A percentile compares a stretch with the other conserved stretches of the same genome.
Evolutionary conservation across 2,113 vertebrate genomes (phyloP).

Genomic region (Sminthopsis crassicaudata): DNA sequence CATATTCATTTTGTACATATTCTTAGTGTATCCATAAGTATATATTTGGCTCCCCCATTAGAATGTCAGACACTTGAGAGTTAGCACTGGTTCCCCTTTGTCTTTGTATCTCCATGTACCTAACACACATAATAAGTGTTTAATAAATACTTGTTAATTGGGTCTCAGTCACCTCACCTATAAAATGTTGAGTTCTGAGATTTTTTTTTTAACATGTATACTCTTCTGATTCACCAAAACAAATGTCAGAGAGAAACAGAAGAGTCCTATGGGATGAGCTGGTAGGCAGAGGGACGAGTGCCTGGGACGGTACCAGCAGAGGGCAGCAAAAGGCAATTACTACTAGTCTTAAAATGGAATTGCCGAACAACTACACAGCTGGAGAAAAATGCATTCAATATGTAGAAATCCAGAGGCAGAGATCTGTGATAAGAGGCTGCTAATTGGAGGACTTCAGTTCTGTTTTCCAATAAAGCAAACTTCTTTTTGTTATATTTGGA

Average conservation of each 20-base stretch:
- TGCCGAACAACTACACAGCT: neutral
- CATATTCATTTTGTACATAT: neutral
- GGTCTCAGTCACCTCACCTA: neutral
- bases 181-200: neutral
- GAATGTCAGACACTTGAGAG: neutral
- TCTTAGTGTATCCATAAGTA: neutral
- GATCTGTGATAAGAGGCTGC: neutral
- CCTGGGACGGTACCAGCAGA: neutral
- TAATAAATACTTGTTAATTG: neutral
- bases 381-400: neutral
- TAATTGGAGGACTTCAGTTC: neutral
- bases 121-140: neutral
- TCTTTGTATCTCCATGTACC: neutral
- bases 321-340: neutral
- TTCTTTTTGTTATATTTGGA: neutral
- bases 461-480: neutral
- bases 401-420: neutral
- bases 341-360: neutral
- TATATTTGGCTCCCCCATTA: neutral
- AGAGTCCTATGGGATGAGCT: neutral
- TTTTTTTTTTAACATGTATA: neutral
- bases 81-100: neutral
- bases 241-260: neutral
- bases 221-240: neutral
- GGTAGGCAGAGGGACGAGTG: neutral